These are phyloP conservation scores for Cryptotis parvus DNA, from an alignment of 2,113 vertebrate genomes.

Conservation along the genomic window DNA sequence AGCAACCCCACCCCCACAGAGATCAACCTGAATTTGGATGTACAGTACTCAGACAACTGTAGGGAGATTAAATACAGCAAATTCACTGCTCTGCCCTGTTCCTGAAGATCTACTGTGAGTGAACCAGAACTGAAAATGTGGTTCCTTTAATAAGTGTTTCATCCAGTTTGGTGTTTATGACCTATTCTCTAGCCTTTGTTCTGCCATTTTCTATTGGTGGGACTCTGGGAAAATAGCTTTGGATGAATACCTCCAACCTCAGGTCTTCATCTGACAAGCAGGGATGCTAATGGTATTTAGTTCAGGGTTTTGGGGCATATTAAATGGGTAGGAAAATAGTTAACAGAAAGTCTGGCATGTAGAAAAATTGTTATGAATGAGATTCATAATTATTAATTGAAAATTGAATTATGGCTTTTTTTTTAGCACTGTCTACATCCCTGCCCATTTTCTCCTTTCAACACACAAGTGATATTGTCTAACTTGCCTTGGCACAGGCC, in stretches of 20 bases:
- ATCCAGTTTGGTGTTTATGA: background rate
- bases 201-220: background rate
- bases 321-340: background rate
- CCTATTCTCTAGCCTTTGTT: background rate
- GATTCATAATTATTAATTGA: too few relatives aligned
- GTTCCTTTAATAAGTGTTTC: background rate
- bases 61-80: background rate
- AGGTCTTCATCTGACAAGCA: constrained; percentile 13
- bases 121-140: background rate
- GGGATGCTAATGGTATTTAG: background rate
- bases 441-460: too few relatives aligned
- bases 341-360: background rate
- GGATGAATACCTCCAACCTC: too few relatives aligned
- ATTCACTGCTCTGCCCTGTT: background rate
- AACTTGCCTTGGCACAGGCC: too few relatives aligned
- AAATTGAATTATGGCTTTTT: too few relatives aligned
- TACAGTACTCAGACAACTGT: background rate
- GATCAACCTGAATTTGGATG: background rate
- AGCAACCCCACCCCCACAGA: background rate
- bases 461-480: too few relatives aligned
- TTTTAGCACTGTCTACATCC: too few relatives aligned
- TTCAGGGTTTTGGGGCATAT: background rate
- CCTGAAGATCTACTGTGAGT: background rate
- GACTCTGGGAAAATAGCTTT: background rate
- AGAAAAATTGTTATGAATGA: too few relatives aligned